These are phyloP conservation scores for Eulemur rubriventer DNA, from an alignment of 2,797 vertebrate genomes.

Conservation along the genomic window DNA sequence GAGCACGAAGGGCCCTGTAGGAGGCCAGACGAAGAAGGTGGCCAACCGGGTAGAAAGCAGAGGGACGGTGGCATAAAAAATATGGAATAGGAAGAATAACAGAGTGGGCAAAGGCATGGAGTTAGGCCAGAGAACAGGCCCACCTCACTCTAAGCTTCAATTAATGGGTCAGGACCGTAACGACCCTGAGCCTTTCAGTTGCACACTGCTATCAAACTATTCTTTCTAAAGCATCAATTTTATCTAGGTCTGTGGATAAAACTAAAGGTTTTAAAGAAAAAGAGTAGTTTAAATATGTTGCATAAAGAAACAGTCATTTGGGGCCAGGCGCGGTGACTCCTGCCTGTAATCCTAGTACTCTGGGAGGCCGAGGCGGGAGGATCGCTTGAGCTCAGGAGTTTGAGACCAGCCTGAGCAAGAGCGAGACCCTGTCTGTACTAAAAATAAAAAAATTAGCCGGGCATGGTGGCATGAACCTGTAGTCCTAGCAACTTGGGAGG, in stretches of 20 bases:
- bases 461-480: too few species aligned
- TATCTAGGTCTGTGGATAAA: neutral
- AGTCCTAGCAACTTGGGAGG: too few species aligned
- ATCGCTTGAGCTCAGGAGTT: neutral
- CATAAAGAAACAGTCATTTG: neutral
- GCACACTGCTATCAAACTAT: neutral
- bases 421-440: too few species aligned
- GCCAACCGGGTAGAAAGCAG: neutral
- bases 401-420: too few species aligned
- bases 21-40: too few species aligned
- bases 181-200: neutral
- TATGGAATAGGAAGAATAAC: neutral
- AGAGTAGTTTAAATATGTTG: neutral
- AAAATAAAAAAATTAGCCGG: too few species aligned
- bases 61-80: neutral
- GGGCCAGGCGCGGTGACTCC: rapidly evolving
- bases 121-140: neutral
- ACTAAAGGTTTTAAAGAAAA: neutral
- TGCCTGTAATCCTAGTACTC: neutral
- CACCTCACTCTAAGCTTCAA: neutral
- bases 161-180: neutral
- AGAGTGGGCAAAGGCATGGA: neutral
- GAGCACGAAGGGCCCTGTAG: neutral
- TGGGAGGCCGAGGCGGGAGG: rapidly evolving
- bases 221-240: neutral